Evolutionary conservation across 2,113 vertebrate species (phyloP), one percentile per base, ranked within the genome.

Genomic region (Zosterops japonicus): DNA sequence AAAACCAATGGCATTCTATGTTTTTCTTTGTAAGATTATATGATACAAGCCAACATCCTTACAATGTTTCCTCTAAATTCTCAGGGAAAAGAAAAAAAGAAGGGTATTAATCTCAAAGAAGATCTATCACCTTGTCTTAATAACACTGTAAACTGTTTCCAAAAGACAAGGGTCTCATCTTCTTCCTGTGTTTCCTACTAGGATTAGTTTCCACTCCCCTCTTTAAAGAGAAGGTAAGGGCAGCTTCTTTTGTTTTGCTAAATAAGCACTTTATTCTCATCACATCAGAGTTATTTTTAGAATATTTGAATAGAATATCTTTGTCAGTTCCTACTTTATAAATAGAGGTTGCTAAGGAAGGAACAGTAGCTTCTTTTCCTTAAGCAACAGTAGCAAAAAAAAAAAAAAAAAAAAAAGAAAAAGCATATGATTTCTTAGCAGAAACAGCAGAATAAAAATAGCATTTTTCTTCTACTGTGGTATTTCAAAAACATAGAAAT

Each of bases 311-410:
- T 50, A 71, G 91, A 81, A 55, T 77, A 83, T 89, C 90, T 85
- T 95, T 95, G 70, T 84, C 90, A 84, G 83, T 57, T 76, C 70
- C 79, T 69, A 71, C 65, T 77, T 77, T 64, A 78, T 81, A 95
- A 96, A 94, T 64, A 86, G 87, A 92, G 67, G 74, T 93, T 94
- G 87, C 95, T 95, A 96, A 76, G 94, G 92, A 94, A 82, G 33
- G 56, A 89, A 88, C 33, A 84, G 78, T 52, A 80, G 86, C 89
- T 93, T 89, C 72, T 96, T 83, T 90, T 93, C 81, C 94, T 95
- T 67, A 83, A 90, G 82, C 75, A 89, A 71, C 91, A 85, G 55
- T 27, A 68, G 55, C 82, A 67, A 77, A 89, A 64, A 59, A 83
- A 59, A 83, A 57, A 31, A 86, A 17, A n/a, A 92, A 96, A 71